Conservation (phyloP, 2,113 vertebrate genomes). For the Dinomys branickii region DNA sequence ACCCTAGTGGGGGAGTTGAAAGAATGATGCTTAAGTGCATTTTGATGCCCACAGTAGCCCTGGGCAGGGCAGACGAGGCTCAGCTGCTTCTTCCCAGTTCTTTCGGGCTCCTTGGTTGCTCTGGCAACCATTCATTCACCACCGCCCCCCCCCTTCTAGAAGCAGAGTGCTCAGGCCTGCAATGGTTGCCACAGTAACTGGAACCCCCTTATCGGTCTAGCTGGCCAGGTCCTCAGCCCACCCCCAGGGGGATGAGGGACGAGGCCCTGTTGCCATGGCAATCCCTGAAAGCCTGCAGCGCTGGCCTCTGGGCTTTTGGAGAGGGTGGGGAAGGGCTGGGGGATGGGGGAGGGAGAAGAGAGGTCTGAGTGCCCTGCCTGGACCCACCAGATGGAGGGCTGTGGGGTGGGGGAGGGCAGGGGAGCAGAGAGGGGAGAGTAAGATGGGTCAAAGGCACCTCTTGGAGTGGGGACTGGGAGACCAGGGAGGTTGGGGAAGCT, state of each 20-base stretch:
- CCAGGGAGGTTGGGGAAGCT: background rate
- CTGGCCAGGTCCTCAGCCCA: constrained; percentile 79
- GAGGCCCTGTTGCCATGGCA: constrained; percentile 76
- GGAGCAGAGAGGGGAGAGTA: background rate
- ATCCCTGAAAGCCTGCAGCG: constrained; percentile 79
- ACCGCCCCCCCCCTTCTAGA: constrained; percentile 34
- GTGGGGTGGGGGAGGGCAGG: constrained; percentile 62
- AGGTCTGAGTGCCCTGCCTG: constrained; percentile 54
- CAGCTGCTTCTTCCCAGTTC: constrained; percentile 79
- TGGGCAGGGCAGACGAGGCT: constrained; percentile 72
- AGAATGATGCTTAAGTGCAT: constrained; percentile 77
- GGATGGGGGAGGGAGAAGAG: constrained; percentile 72
- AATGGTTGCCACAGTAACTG: constrained; percentile 82
- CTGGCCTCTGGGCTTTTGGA: constrained; percentile 81
- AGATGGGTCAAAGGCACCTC: constrained; percentile 64
- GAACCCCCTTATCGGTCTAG: constrained; percentile 82
- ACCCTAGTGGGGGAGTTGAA: background rate
- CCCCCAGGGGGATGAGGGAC: constrained; percentile 79
- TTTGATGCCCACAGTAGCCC: constrained; percentile 69
- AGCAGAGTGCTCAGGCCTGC: constrained; percentile 73
- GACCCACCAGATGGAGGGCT: constrained; percentile 79
- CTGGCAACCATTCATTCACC: constrained; percentile 79
- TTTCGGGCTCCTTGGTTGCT: constrained; percentile 72
- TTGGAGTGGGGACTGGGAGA: background rate
- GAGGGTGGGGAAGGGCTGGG: constrained; percentile 73